Evolutionary conservation across 2,113 vertebrate species (phyloP), one percentile per base, ranked within the genome.

Genomic region (Orientallactaga bullata): DNA sequence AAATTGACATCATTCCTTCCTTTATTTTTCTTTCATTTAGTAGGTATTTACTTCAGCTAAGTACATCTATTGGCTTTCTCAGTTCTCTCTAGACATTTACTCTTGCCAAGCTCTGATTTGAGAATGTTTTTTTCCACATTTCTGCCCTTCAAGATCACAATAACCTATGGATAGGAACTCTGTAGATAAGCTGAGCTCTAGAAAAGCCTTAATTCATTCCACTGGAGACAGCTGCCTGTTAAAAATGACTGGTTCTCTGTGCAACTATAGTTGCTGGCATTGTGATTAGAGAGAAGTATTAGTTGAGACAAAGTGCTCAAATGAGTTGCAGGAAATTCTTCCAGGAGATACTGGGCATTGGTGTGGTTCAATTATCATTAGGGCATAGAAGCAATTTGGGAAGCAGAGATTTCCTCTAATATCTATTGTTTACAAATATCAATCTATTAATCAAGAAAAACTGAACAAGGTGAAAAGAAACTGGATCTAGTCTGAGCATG

Each of bases 261-360:
- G 32, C 76, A 79, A 18, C 4, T 58, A 11, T 9, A 42, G 58
- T 28, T 78, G 37, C 69, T 39, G 51, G n/a, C 39, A 60, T 24
- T 81, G 17, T 71, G 76, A 51, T 26, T n/a, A 8, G 9, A 80
- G 18, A 55, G 39, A 84, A 90, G 12, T 5, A 80, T 82, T 61
- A 71, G 8, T 32, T 96, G n/a, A 32, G 15, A 21, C 24, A 60
- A 1, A 28, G 8, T 30, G 47, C 39, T 80, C 55, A 90, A 76
- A 55, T 6, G 24, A 42, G 28, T 61, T 66, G 55, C 28, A 87
- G 18, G 66, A 95, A 91, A 69, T 47, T 71, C 39, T 93, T 95
- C 47, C 4, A 35, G 42, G n/a, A 80, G 21, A 79, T 24, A 79
- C 26, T 39, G 23, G 15, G 7, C 63, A 23, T 26, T 20, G 30